Base-by-base conservation (phyloP, 2,797 vertebrate genomes). In the Acrossocheilus wenchowensis region DNA sequence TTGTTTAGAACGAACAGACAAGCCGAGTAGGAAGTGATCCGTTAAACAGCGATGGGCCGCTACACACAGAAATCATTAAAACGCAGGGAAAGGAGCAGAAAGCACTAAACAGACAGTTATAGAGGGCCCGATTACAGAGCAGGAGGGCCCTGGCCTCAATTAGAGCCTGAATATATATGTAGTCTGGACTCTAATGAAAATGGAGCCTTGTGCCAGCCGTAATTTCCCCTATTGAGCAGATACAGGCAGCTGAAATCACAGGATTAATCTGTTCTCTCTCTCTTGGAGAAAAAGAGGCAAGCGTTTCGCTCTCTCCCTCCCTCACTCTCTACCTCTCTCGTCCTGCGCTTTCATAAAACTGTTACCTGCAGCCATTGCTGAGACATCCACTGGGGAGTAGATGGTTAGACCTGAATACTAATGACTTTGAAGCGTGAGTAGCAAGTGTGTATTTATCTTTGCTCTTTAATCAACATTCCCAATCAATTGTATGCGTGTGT, bases 81-180 rank as follows among this genome's bases (percentile, higher is more conserved):
- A 78, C 60, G 30, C 77, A 83, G 57, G 80, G 73, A 71, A 86
- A 75, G 48, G 64, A 82, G 57, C 66, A 74, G 71, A 82, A 85
- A 78, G 39, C 39, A 81, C 89, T 92, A 94, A 94, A 93, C 91
- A 92, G 92, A 94, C 93, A 92, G 93, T 94, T 95, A 94, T 94
- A 92, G 94, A 95, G 92, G 91, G 92, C 91, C 90, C 94, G 91
- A 94, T 95, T 95, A 94, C 93, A 94, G 93, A 93, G 93, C 93
- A 93, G 87, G 87, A 92, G 93, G 87, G 93, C 93, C 93, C 93
- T 93, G 92, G 93, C 94, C 93, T 94, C 94, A 94, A 94, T 95
- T 95, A 95, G 92, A 91, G 90, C 89, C 91, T 93, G 91, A 93
- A 95, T 94, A 93, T 94, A 94, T 93, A 91, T 88, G 92, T 92